A percentile compares a stretch with the other conserved stretches of the same genome.
These are phyloP conservation scores for Dryobotodes eremita DNA, from an alignment of 2,888 invertebrate genomes.

Conservation along the genomic window DNA sequence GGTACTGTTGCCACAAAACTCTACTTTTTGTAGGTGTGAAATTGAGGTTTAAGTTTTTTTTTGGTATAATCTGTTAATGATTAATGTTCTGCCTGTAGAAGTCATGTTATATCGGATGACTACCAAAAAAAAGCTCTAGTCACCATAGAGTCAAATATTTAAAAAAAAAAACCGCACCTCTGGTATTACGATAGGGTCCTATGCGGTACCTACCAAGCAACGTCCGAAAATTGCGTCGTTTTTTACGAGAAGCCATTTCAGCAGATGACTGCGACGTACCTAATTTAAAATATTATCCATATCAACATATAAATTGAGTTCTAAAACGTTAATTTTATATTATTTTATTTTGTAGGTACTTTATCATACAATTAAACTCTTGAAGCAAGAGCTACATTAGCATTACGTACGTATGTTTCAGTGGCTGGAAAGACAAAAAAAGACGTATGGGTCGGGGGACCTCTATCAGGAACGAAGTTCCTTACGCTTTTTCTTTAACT, in stretches of 20 bases:
- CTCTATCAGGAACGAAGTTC: no score
- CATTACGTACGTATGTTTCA: not conserved
- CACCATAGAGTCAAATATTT: not conserved
- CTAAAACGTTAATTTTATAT: not conserved
- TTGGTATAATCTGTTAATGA: not conserved
- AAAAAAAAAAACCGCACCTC: no score
- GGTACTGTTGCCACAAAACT: slow-evolving; percentile 23
- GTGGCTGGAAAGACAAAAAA: not conserved
- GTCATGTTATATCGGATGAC: not conserved
- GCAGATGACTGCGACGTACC: not conserved
- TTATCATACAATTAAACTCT: not conserved
- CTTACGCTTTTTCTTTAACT: no score
- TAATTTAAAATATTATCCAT: not conserved
- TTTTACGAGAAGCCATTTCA: not conserved
- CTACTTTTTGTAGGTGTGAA: not conserved
- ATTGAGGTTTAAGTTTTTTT: not conserved
- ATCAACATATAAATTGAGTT: not conserved
- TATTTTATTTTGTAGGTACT: not conserved
- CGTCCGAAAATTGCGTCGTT: not conserved
- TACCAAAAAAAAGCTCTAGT: not conserved
- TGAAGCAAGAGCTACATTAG: not conserved
- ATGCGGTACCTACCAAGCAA: not conserved
- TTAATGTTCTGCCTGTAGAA: not conserved
- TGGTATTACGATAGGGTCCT: no score
- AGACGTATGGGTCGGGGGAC: no score